Evolutionary conservation across 2,888 invertebrate genomes (phyloP).

Genomic region (Drosophila merina): DNA sequence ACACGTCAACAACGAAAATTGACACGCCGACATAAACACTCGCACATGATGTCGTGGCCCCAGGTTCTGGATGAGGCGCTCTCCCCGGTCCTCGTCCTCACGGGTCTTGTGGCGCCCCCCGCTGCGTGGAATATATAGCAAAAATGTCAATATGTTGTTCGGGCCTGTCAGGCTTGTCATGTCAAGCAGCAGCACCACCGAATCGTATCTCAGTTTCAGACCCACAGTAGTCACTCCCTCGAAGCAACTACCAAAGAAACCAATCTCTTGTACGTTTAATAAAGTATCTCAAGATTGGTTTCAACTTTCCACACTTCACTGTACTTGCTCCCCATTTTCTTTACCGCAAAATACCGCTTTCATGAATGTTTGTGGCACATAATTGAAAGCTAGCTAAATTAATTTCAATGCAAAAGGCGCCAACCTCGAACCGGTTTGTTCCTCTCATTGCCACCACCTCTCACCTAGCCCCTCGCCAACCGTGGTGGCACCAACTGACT

Average conservation of each 20-base stretch:
- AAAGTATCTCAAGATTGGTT: too few species aligned
- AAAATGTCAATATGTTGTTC: slow-evolving; percentile 79
- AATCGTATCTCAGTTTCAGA: slow-evolving; percentile 76
- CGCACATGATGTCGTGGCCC: slow-evolving; percentile 67
- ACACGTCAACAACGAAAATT: slow-evolving; percentile 79
- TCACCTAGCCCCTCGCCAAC: slow-evolving; percentile 7
- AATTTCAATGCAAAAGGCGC: slow-evolving; percentile 81
- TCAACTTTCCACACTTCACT: not conserved
- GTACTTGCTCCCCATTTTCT: slow-evolving; percentile 16
- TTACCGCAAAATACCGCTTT: slow-evolving; percentile 41
- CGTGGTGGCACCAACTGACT: slow-evolving; percentile 79
- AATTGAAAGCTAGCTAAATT: slow-evolving; percentile 83
- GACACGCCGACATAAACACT: slow-evolving; percentile 81
- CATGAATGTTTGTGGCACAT: slow-evolving; percentile 83
- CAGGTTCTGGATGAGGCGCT: slow-evolving; percentile 25
- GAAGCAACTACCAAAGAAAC: not conserved
- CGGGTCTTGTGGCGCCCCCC: slow-evolving; percentile 55
- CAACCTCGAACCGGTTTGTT: slow-evolving; percentile 56
- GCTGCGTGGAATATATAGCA: slow-evolving; percentile 69
- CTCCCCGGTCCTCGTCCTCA: slow-evolving; percentile 5
- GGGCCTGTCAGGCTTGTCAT: slow-evolving; percentile 75
- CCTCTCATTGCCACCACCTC: slow-evolving; percentile 1
- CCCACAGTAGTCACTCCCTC: not conserved
- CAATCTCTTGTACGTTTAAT: too few species aligned
- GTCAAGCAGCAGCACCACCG: slow-evolving; percentile 58